A percentile compares a stretch with the other conserved stretches of the same genome.
These are phyloP conservation scores for Chelonus formosanus DNA, from an alignment of 2,888 invertebrate genomes.

Conservation along the genomic window DNA sequence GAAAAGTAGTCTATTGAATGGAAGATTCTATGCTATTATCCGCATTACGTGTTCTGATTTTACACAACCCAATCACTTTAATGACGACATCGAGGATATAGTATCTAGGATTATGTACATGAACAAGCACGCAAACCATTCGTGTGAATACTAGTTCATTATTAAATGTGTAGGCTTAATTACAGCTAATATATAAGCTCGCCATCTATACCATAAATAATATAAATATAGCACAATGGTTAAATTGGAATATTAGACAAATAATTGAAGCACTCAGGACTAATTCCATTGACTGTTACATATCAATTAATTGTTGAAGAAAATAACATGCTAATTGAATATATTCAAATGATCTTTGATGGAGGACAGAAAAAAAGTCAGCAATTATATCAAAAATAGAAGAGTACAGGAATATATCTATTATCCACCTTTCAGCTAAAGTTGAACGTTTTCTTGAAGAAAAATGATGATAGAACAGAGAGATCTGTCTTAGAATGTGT, in stretches of 20 bases:
- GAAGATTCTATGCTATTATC: constrained; percentile 7
- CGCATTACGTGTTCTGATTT: constrained; percentile 9
- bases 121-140: constrained; percentile 5
- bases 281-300: too few species aligned
- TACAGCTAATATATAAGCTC: too few species aligned
- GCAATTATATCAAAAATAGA: too few species aligned
- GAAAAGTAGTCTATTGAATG: constrained; percentile 4
- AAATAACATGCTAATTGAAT: too few species aligned
- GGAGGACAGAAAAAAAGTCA: too few species aligned
- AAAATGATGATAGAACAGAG: constrained; percentile 8
- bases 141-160: background rate
- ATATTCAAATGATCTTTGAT: too few species aligned
- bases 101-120: constrained; percentile 8
- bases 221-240: too few species aligned
- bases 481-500: constrained; percentile 16
- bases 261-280: too few species aligned
- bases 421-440: background rate
- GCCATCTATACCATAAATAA: too few species aligned
- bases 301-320: too few species aligned
- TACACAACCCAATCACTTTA: constrained; percentile 1
- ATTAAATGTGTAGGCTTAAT: background rate
- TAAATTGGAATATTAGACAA: too few species aligned
- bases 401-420: too few species aligned
- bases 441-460: background rate
- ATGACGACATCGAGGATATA: constrained; percentile 3